Conservation (phyloP, 2,797 vertebrate species). For the Pseudochromis fuscus region DNA sequence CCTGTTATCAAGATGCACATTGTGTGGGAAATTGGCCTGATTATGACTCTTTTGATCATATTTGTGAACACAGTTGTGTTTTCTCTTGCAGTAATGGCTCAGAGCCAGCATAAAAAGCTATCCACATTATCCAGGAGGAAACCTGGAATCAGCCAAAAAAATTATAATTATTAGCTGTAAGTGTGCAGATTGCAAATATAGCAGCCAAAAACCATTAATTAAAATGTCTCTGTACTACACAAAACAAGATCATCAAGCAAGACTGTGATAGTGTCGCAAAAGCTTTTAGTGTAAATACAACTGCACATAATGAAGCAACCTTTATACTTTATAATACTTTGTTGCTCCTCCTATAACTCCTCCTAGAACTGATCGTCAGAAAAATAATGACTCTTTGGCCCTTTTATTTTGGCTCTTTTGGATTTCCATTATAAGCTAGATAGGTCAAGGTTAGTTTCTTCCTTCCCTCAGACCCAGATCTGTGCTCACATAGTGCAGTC, state of each 20-base stretch:
- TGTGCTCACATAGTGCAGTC: slow-evolving; percentile 6
- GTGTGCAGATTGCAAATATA: slow-evolving; percentile 1
- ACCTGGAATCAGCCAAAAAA: background rate
- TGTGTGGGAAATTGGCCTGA: background rate
- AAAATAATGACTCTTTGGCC: background rate
- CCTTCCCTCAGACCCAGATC: slow-evolving; percentile 34
- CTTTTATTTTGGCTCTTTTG: slow-evolving; percentile 8
- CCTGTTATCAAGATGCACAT: background rate
- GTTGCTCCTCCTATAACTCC: background rate
- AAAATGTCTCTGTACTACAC: background rate
- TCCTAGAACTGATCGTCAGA: background rate
- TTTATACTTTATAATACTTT: background rate
- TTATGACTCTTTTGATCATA: background rate
- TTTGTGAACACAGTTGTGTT: background rate
- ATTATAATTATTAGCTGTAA: background rate
- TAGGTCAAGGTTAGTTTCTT: slow-evolving; percentile 56
- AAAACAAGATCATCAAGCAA: slow-evolving; percentile 4
- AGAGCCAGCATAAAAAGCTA: background rate
- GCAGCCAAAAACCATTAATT: background rate
- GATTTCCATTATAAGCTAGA: slow-evolving; percentile 28
- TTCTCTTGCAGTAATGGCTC: background rate
- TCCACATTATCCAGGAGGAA: background rate
- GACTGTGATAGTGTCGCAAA: background rate
- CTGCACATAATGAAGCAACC: background rate
- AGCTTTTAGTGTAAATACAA: background rate